Conservation (phyloP, 92 coral and sea anemone genomes). For the Epizoanthus ramosus region DNA sequence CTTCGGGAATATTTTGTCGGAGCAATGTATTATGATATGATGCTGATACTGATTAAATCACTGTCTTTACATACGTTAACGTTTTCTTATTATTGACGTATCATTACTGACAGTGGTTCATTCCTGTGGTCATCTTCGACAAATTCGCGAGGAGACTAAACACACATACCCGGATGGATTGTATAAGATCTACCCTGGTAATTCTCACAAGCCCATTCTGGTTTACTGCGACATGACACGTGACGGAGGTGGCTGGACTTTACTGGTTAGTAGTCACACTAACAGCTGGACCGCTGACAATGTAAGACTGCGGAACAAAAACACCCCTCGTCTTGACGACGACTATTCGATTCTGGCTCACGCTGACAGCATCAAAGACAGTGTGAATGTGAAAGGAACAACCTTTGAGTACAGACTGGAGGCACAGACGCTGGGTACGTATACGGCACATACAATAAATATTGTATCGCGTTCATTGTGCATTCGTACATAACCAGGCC, state of each 20-base stretch:
- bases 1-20: too few species aligned
- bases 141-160: slow-evolving; percentile 6
- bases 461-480: too few species aligned
- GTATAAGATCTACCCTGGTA: slow-evolving; percentile 41
- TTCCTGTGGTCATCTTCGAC: slow-evolving; percentile 40
- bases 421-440: slow-evolving; percentile 34
- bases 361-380: slow-evolving; percentile 47
- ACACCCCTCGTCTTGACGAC: slow-evolving; percentile 4
- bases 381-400: slow-evolving; percentile 19
- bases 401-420: slow-evolving; percentile 44
- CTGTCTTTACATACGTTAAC: too few species aligned
- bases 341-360: slow-evolving; percentile 44
- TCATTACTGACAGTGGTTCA: slow-evolving; percentile 2
- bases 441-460: too few species aligned
- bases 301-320: slow-evolving; percentile 9
- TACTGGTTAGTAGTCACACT: slow-evolving; percentile 51
- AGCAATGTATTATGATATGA: too few species aligned
- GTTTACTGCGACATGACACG: slow-evolving; percentile 58
- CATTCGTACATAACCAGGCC: too few species aligned
- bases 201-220: neutral
- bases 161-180: slow-evolving; percentile 36
- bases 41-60: too few species aligned
- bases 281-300: slow-evolving; percentile 37
- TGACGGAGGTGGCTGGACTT: slow-evolving; percentile 58
- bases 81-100: too few species aligned